Evolutionary conservation across 2,113 vertebrate species (phyloP), one percentile per base, ranked within the genome.

Genomic region (Triplophysa dalaica): DNA sequence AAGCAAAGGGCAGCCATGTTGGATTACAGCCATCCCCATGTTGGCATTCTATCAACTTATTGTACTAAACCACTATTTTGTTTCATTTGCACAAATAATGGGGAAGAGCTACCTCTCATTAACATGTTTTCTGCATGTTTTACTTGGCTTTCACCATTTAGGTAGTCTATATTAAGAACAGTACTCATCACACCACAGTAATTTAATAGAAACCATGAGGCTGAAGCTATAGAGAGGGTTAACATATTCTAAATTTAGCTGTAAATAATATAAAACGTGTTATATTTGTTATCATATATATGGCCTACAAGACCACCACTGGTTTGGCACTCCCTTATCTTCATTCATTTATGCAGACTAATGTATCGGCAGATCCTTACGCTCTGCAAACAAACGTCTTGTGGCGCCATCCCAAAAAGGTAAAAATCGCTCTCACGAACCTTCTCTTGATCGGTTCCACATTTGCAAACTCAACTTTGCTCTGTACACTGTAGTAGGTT

Each of bases 1-100:
- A 56, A 41, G 66, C 13, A 41, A 64, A 78, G 64, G 78, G 79
- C 52, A 75, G 74, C 77, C 74, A 65, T 70, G 76, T 61, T 78
- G 84, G 84, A 52, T 56, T 29, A 2, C 41, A 8, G 79, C 86
- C 85, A 77, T 58, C 26, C 0, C 60, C 38, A 7, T 24, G 16
- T 45, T 52, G 13, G 52, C 45, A 8, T 14, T 22, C 29, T 54
- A 62, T 43, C 38, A 78, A 45, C 12, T 33, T 13, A 21, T 22
- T 48, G 54, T 33, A 62, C 58, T 48, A 29, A 19, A 29, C 12
- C 33, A 45, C 29, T 17, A 26, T 13, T 70, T n/a, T 1, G 63
- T 29, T 33, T 70, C 6, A 70, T 70, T 54, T 70, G 69, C 29
- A 29, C 24, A 56, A 70, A 33, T 56, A 33, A 70, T 56, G 9